Evolutionary conservation across 2,113 vertebrate species (phyloP).

Genomic region (rabbit (Oryctolagus cuniculus)): DNA sequence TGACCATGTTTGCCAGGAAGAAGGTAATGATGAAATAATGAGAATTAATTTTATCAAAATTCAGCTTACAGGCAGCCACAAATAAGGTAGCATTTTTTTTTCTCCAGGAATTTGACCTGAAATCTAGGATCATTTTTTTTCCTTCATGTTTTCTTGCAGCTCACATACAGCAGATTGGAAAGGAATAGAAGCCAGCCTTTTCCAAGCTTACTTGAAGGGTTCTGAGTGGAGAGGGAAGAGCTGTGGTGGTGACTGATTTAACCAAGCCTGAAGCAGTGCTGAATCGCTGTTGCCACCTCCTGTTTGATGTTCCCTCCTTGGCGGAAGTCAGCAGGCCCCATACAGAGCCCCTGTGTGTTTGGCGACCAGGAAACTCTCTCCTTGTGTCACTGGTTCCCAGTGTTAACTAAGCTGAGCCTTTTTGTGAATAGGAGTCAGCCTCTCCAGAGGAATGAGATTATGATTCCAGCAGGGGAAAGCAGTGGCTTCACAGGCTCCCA

Average conservation of each 20-base stretch:
- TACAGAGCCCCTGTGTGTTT: not conserved
- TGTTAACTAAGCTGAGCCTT: not conserved
- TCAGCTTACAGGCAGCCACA: not conserved
- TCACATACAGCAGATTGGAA: not conserved
- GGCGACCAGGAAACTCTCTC: not conserved
- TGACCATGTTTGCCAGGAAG: constrained; percentile 14
- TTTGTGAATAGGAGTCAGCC: constrained; percentile 1
- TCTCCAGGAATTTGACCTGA: not conserved
- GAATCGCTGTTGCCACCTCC: not conserved
- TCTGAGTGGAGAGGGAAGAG: not conserved
- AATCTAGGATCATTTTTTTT: constrained; percentile 26
- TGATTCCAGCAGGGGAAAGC: not conserved
- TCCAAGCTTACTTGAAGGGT: not conserved
- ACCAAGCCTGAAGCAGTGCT: not conserved
- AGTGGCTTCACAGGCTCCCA: not conserved
- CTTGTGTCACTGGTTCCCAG: not conserved
- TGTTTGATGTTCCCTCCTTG: not conserved
- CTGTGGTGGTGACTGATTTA: not conserved
- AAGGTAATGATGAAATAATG: not conserved
- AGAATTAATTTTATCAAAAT: constrained; percentile 48
- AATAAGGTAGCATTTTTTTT: constrained; percentile 10
- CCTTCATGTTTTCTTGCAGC: not conserved
- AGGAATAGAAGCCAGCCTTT: constrained; percentile 6
- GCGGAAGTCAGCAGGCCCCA: not conserved
- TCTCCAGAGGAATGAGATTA: not conserved